These are phyloP conservation scores for Saguinus imperator DNA, from an alignment of 2,113 vertebrate genomes.

Conservation along the genomic window DNA sequence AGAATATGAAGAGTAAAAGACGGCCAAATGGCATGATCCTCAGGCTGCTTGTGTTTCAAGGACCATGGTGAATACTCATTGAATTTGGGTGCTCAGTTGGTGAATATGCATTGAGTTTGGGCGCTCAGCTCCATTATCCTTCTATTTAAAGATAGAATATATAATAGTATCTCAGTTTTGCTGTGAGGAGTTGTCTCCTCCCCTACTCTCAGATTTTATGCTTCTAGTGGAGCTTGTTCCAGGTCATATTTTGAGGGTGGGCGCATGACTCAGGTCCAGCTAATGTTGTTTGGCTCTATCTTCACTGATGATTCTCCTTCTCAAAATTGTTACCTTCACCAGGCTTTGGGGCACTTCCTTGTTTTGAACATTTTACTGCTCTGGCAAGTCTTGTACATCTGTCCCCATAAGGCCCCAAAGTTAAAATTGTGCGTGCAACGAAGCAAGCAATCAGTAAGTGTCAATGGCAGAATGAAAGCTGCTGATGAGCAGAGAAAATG, in stretches of 20 bases:
- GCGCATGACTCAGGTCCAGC: not conserved
- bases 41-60: not conserved
- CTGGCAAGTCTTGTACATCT: not conserved
- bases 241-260: no score
- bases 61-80: not conserved
- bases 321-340: not conserved
- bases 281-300: not conserved
- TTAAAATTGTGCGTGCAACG: not conserved
- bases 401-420: not conserved
- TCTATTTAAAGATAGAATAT: not conserved
- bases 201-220: not conserved
- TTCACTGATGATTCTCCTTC: not conserved
- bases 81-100: not conserved
- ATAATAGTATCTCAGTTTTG: not conserved
- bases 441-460: not conserved
- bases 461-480: not conserved
- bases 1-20: not conserved
- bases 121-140: not conserved
- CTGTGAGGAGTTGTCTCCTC: not conserved
- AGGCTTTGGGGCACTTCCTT: not conserved
- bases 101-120: not conserved
- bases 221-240: not conserved
- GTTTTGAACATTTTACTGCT: not conserved
- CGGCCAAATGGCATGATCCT: not conserved
- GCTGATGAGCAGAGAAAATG: not conserved